These are phyloP conservation scores for Hyperopisus bebe DNA, from an alignment of 2,113 vertebrate genomes.

Conservation along the genomic window DNA sequence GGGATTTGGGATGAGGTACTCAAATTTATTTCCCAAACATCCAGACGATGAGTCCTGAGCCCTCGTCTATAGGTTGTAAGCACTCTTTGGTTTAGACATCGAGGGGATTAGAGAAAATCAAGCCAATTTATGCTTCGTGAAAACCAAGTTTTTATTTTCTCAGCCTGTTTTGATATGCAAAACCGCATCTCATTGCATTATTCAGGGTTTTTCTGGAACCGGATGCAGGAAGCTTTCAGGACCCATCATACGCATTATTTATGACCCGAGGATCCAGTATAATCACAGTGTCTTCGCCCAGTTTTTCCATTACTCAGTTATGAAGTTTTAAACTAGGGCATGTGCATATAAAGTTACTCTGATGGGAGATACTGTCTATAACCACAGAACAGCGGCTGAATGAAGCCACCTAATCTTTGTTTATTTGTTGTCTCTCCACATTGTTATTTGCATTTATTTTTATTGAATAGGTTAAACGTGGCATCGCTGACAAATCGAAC, in stretches of 20 bases:
- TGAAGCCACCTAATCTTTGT: conserved; percentile 38
- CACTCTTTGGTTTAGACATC: conserved; percentile 55
- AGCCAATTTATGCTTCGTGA: conserved; percentile 54
- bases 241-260: conserved; percentile 20
- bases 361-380: conserved; percentile 31
- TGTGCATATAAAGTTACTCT: conserved; percentile 21
- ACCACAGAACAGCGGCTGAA: conserved; percentile 34
- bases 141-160: conserved; percentile 36
- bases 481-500: background rate
- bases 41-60: conserved; percentile 54
- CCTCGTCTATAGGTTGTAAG: conserved; percentile 44
- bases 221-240: conserved; percentile 26
- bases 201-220: conserved; percentile 34
- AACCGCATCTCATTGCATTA: conserved; percentile 44
- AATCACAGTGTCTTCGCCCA: background rate
- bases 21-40: conserved; percentile 53
- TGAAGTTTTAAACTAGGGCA: conserved; percentile 18
- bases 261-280: conserved; percentile 28
- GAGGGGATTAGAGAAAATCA: conserved; percentile 50
- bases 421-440: conserved; percentile 9
- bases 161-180: conserved; percentile 41
- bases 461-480: background rate
- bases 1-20: conserved; percentile 48
- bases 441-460: background rate
- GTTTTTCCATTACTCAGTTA: conserved; percentile 12